Conservation (phyloP, 2,113 vertebrate species). For the Callospermophilus lateralis region DNA sequence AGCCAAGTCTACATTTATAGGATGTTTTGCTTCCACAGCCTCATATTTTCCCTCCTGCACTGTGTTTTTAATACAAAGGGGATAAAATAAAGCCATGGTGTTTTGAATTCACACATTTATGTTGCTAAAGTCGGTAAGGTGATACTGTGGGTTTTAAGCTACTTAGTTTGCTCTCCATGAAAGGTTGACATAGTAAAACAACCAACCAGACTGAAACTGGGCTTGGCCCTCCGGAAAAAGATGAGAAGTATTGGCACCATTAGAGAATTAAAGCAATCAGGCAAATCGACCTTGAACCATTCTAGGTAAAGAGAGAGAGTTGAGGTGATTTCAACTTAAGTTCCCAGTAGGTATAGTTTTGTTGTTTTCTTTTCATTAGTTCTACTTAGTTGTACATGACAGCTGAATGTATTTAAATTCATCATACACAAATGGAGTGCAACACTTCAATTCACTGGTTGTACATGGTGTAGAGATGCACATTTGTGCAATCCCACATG, state of each 20-base stretch:
- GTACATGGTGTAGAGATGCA: too few species aligned
- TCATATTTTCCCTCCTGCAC: rapidly evolving
- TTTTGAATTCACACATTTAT: background rate
- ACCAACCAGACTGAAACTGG: too few species aligned
- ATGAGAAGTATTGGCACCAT: background rate
- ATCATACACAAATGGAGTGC: too few species aligned
- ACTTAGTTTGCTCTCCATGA: background rate
- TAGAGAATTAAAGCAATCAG: background rate
- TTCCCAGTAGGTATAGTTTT: background rate
- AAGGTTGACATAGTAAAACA: background rate
- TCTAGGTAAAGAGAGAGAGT: background rate
- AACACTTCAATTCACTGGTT: too few species aligned
- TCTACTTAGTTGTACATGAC: too few species aligned
- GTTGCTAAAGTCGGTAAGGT: background rate
- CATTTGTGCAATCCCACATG: too few species aligned
- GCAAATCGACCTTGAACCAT: background rate
- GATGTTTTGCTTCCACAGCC: background rate
- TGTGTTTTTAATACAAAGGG: background rate
- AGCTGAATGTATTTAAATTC: too few species aligned
- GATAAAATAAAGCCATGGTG: background rate
- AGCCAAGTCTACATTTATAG: rapidly evolving
- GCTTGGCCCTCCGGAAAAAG: background rate
- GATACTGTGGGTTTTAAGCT: background rate
- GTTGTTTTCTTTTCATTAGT: background rate
- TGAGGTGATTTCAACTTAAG: too few species aligned